Conservation (phyloP, 2,797 vertebrate species). For the Alectoris magna region DNA sequence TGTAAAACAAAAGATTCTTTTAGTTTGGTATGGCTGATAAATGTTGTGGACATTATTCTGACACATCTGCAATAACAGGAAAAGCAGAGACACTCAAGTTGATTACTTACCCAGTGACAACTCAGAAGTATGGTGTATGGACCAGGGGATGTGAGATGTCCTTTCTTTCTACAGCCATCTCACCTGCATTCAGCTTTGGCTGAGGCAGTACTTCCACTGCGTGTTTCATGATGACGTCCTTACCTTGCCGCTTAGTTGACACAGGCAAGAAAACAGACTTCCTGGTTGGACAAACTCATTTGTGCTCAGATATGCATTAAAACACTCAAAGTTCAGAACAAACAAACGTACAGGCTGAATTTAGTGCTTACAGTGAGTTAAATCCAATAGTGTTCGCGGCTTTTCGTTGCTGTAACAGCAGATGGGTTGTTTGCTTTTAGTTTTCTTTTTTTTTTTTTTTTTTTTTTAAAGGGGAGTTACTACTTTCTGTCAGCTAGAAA, state of each 20-base stretch:
- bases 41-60: not conserved
- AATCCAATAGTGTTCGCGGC: not conserved
- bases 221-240: accelerated
- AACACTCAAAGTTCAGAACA: not conserved
- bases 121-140: not conserved
- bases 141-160: not conserved
- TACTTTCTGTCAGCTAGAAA: conserved; percentile 44
- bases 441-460: not conserved
- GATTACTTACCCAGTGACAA: not conserved
- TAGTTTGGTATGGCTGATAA: not conserved
- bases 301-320: not conserved
- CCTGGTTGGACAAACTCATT: not conserved
- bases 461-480: conserved; percentile 70
- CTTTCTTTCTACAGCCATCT: not conserved
- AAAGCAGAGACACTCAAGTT: not conserved
- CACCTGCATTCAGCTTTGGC: not conserved
- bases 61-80: not conserved
- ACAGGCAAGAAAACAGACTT: not conserved
- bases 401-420: not conserved
- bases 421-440: conserved; percentile 31
- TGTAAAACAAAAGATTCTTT: not conserved
- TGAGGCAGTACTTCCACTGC: not conserved
- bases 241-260: not conserved
- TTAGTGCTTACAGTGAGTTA: not conserved
- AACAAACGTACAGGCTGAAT: not conserved